Conservation (phyloP, 1,140 invertebrate species). For the Atta colombica region DNA sequence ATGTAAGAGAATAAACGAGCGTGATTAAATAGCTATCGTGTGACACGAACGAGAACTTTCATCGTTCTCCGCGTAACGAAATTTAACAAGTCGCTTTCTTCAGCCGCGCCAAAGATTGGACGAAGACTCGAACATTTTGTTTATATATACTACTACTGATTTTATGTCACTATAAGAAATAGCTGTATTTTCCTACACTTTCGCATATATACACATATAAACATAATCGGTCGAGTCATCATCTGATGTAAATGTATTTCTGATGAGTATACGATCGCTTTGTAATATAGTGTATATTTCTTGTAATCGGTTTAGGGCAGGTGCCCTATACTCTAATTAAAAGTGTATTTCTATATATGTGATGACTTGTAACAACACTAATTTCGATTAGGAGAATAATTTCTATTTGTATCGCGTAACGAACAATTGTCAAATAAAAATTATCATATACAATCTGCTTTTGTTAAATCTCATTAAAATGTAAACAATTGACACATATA, state of each 20-base stretch:
- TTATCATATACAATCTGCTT: slow-evolving; percentile 39
- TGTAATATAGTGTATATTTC: slow-evolving; percentile 56
- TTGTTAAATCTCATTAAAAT: background rate
- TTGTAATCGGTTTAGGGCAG: slow-evolving; percentile 54
- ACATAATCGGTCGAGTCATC: slow-evolving; percentile 24
- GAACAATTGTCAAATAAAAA: slow-evolving; percentile 71
- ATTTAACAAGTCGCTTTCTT: slow-evolving; percentile 55
- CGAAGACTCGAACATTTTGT: slow-evolving; percentile 22
- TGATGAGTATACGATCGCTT: slow-evolving; percentile 13
- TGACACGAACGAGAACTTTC: slow-evolving; percentile 47
- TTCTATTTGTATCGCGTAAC: slow-evolving; percentile 67
- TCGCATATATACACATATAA: background rate
- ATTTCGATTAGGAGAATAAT: slow-evolving; percentile 47
- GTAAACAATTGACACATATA: background rate
- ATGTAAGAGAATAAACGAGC: slow-evolving; percentile 71
- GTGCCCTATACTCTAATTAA: slow-evolving; percentile 55
- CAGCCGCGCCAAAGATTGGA: background rate
- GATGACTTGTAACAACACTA: slow-evolving; percentile 57
- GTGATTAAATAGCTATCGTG: slow-evolving; percentile 56
- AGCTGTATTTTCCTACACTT: slow-evolving; percentile 49
- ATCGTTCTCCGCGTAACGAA: slow-evolving; percentile 17
- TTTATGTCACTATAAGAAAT: slow-evolving; percentile 42
- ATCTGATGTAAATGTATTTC: slow-evolving; percentile 38
- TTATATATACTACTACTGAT: background rate
- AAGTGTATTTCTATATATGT: slow-evolving; percentile 45